These are phyloP conservation scores for Galerucella nymphaeae DNA, from an alignment of 2,888 invertebrate species.

Conservation along the genomic window DNA sequence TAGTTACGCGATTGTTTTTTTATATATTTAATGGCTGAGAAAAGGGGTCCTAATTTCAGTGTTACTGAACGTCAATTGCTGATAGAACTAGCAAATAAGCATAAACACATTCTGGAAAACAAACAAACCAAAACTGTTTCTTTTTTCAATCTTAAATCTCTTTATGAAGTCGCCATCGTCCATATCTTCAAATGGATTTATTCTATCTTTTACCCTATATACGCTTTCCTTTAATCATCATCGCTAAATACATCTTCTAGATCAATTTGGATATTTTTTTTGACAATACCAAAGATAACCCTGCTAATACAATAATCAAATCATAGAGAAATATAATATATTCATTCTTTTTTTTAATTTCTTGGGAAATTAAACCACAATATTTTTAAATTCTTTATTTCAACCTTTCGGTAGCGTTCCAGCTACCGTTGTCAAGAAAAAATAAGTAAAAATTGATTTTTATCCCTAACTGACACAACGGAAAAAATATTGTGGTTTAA, in stretches of 20 bases:
- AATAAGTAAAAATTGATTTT: no score
- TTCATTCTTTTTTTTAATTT: no score
- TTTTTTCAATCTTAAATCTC: conserved; percentile 3
- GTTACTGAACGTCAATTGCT: conserved; percentile 1
- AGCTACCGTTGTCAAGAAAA: no score
- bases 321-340: background rate
- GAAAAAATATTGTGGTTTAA: no score
- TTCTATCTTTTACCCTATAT: background rate
- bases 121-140: background rate
- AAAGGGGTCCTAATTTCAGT: conserved; percentile 3
- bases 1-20: background rate
- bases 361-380: no score
- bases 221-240: no score
- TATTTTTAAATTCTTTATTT: no score
- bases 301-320: background rate
- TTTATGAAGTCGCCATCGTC: background rate
- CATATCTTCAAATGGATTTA: background rate
- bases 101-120: background rate
- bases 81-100: background rate
- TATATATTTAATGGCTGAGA: background rate
- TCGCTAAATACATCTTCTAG: background rate
- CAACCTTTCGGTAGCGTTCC: no score
- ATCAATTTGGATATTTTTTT: background rate
- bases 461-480: no score
- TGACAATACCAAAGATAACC: background rate